Evolutionary conservation across 2,113 vertebrate species (phyloP).

Genomic region (Eurypyga helias): DNA sequence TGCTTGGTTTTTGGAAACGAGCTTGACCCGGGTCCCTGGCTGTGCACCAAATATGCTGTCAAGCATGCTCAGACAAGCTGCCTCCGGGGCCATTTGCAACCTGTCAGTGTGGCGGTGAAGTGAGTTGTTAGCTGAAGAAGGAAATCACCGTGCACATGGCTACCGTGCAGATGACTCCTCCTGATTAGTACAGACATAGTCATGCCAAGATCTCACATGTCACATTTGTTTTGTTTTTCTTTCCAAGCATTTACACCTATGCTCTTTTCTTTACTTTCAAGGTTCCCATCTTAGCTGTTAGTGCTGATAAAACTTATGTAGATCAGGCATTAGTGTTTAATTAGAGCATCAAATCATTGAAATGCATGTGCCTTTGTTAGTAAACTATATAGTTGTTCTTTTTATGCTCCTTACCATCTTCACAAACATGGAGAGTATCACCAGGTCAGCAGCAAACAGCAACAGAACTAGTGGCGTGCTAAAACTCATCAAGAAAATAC

Average conservation of each 20-base stretch:
- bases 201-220: background rate
- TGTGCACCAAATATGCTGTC: background rate
- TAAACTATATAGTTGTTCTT: background rate
- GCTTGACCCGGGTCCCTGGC: background rate
- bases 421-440: background rate
- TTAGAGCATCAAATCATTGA: background rate
- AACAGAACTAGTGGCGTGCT: background rate
- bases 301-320: background rate
- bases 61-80: conserved; percentile 23
- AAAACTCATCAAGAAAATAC: conserved; percentile 37
- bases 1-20: background rate
- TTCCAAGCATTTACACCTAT: background rate
- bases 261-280: background rate
- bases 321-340: background rate
- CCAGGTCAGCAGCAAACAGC: background rate
- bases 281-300: background rate
- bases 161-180: background rate
- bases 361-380: background rate
- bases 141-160: background rate
- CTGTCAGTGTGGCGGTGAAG: background rate
- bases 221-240: background rate
- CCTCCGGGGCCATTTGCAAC: background rate
- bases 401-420: conserved; percentile 8
- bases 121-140: background rate
- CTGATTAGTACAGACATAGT: background rate